phyloP scores from a whole-genome alignment of 2,888 invertebrate genomes.

The Nomada flava region DNA sequence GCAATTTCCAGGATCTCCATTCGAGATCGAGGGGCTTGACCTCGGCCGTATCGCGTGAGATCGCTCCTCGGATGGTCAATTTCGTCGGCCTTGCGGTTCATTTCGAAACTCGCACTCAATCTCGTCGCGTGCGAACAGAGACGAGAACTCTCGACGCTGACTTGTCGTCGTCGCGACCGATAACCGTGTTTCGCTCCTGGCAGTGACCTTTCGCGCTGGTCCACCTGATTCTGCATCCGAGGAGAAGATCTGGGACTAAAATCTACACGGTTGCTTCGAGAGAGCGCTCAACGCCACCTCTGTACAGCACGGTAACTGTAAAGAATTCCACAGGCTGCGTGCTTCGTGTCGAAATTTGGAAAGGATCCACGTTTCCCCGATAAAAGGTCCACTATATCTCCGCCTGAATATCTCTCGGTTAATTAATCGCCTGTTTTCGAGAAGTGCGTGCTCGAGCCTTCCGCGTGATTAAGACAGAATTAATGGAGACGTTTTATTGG shows the following conservation, averaged over 20 bases:
- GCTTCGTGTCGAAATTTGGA: background rate
- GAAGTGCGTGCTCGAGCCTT: background rate
- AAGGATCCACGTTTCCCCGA: too few species aligned
- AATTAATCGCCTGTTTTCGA: background rate
- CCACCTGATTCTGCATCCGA: constrained; percentile 6
- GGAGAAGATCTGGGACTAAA: too few species aligned
- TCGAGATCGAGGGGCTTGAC: constrained; percentile 10
- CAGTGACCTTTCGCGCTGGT: background rate
- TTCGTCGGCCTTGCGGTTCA: constrained; percentile 61
- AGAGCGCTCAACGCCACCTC: too few species aligned
- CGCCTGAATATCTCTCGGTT: background rate
- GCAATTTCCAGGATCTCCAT: background rate
- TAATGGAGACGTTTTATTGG: constrained; percentile 12
- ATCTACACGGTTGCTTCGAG: too few species aligned
- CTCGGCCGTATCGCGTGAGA: constrained; percentile 32
- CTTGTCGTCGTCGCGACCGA: constrained; percentile 41
- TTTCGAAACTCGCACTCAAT: constrained; percentile 42
- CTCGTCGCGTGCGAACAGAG: too few species aligned
- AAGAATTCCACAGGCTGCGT: background rate
- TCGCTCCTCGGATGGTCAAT: constrained; percentile 15
- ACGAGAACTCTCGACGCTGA: constrained; percentile 15
- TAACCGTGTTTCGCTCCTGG: constrained; percentile 19
- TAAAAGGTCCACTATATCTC: background rate
- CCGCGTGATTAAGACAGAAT: constrained; percentile 6
- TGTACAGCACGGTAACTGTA: too few species aligned